Base-by-base conservation (phyloP, 2,113 vertebrate genomes). In the Rallus limicola region DNA sequence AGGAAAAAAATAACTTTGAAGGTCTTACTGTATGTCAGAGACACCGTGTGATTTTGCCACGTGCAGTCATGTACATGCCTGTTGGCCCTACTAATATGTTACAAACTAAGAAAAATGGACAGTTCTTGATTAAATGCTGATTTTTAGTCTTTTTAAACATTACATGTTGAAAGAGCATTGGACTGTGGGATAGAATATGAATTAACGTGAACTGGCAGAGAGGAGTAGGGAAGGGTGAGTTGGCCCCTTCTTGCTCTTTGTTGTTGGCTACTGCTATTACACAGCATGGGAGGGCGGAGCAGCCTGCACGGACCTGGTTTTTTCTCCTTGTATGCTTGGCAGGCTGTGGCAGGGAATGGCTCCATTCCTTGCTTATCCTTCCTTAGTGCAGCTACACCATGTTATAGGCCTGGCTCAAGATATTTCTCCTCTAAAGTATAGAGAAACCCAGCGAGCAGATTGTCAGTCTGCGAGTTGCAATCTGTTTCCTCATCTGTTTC, bases 401-500 rank as follows among this genome's bases (percentile, higher is more conserved):
- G 55, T 36, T 36, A 56, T 63, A 95, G 90, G 90, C 89, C 89
- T 96, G 94, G 95, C 87, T 78, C 87, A 77, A 95, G 93, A 90
- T 69, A 82, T 88, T 96, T 88, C 87, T 95, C 42, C 46, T 91
- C 75, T 40, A 52, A 93, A 91, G 53, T 90, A 40, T 70, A 85
- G 50, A 95, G 90, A 92, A 95, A 85, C 75, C 40, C 13, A 13
- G 87, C 78, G 85, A 96, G 81, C 96, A 96, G 95, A 92, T 96
- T 97, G 94, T 90, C 92, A 63, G 78, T 92, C 89, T 94, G 95
- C 4, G 23, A 96, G 78, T 55, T 84, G 68, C 96, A 97, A 96
- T 97, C 96, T 96, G 96, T 96, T 96, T 96, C 87, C 55, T 97
- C 93, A 55, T 92, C 95, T 95, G 96, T 95, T 97, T 94, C 91